A percentile compares a stretch with the other conserved stretches of the same genome.
These are phyloP conservation scores for Acyrthosiphon pisum DNA, from an alignment of 1,140 invertebrate species.

Conservation along the genomic window DNA sequence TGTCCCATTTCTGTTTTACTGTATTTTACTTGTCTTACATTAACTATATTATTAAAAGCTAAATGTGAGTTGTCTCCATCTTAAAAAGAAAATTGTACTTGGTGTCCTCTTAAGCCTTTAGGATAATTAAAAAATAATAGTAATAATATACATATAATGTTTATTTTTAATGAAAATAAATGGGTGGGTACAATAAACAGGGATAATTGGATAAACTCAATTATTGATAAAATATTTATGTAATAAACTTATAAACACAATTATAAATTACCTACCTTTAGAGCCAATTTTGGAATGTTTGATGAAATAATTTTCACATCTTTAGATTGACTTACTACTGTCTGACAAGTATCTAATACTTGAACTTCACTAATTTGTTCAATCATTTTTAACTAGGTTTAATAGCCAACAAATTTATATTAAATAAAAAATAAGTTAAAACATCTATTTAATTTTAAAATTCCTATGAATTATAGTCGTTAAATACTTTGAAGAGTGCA, in stretches of 20 bases:
- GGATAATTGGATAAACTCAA: background rate
- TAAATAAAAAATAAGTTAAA: too few species aligned
- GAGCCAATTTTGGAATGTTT: constrained; percentile 34
- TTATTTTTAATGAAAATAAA: too few species aligned
- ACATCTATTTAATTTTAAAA: too few species aligned
- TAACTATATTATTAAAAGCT: background rate
- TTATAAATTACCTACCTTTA: constrained; percentile 43
- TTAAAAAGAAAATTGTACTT: too few species aligned
- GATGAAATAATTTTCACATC: constrained; percentile 46
- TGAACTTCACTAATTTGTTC: background rate
- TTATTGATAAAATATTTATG: background rate
- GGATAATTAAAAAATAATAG: too few species aligned
- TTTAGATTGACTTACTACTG: constrained; percentile 26
- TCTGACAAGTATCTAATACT: constrained; percentile 33
- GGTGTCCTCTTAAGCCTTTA: too few species aligned
- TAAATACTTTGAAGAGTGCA: too few species aligned
- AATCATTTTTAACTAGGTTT: constrained; percentile 63
- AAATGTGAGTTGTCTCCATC: background rate
- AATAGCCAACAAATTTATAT: background rate
- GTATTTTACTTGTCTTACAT: background rate
- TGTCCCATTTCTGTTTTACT: background rate
- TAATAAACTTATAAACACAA: background rate
- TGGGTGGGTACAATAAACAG: too few species aligned
- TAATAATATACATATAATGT: background rate
- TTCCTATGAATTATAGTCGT: too few species aligned